Percentiles rank a stretch among this genome's conserved stretches.
Conservation (phyloP, 2,797 vertebrate species). For the Lerista edwardsae region DNA sequence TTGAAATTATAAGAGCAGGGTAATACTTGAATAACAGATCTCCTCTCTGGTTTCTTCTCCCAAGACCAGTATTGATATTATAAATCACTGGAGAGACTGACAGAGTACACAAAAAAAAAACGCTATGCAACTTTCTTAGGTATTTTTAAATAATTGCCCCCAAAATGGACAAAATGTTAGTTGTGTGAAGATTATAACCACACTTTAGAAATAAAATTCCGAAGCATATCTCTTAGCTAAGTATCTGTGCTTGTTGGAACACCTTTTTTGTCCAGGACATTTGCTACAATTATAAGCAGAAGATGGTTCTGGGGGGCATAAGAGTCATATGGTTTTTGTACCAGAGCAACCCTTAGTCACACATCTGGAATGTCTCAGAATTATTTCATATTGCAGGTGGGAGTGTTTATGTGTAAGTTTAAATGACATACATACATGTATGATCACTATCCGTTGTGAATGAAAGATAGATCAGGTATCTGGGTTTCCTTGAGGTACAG, state of each 20-base stretch:
- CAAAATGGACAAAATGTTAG: not conserved
- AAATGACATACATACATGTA: not conserved
- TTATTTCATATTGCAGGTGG: not conserved
- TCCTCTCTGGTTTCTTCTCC: not conserved
- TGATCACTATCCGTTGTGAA: not conserved
- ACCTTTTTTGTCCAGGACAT: not conserved
- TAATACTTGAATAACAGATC: not conserved
- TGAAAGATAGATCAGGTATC: not conserved
- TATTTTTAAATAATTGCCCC: no score
- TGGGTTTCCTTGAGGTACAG: not conserved
- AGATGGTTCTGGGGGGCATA: not conserved
- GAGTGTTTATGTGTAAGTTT: not conserved
- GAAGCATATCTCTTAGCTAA: not conserved
- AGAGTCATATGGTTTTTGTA: not conserved
- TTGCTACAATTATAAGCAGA: not conserved
- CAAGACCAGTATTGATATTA: not conserved
- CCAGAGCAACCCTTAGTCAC: not conserved
- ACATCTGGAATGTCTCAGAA: not conserved
- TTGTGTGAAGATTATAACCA: not conserved
- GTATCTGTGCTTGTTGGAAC: not conserved
- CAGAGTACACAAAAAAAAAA: not conserved
- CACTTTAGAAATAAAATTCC: not conserved
- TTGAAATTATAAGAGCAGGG: not conserved
- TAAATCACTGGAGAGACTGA: no score
- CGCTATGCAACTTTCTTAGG: no score